Base-by-base conservation (phyloP, 2,113 vertebrate species). In the Phainopepla nitens region DNA sequence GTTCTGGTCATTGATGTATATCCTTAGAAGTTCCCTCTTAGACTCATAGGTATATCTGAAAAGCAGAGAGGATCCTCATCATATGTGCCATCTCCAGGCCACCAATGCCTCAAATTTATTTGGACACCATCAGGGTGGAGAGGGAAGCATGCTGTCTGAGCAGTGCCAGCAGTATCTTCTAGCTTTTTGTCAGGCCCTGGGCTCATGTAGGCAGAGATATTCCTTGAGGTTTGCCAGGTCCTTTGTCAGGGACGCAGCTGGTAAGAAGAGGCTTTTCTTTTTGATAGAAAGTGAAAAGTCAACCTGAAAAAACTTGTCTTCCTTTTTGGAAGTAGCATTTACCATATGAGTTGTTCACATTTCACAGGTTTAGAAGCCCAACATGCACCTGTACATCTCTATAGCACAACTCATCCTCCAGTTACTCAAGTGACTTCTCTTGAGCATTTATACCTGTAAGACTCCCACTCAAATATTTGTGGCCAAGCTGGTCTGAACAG, bases 381-480 rank as follows among this genome's bases (percentile, higher is more conserved):
- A 25, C 22, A 19, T 25, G 58, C 39, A 44, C 18, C 29, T 58
- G 31, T 61, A 54, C 15, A 28, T 33, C 31, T 79, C 61, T n/a
- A n/a, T 47, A 68, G 36, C 36, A 20, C 23, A 89, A 75, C 8
- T 42, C 0, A 0, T 64, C 49, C 49, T 64, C 22, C 41, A 50
- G 16, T 69, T 64, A 85, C 81, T 58, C 1, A 3, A 76, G 21
- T 20, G 23, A 89, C 68, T 78, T 72, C 93, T 81, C 36, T 42
- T 5, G 1, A 80, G 20, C 9, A 14, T 60, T 90, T 89, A 35
- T 61, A 68, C 21, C 11, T 0, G 0, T 2, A 19, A 85, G 45
- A 76, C 28, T 89, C 83, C 50, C 62, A 70, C 70, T 89, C n/a
- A 82, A 65, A 76, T 57, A 33, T 53, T 76, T 36, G 16, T 45